Conservation (phyloP, 2,888 invertebrate genomes). For the Koerneria pararmatus region DNA sequence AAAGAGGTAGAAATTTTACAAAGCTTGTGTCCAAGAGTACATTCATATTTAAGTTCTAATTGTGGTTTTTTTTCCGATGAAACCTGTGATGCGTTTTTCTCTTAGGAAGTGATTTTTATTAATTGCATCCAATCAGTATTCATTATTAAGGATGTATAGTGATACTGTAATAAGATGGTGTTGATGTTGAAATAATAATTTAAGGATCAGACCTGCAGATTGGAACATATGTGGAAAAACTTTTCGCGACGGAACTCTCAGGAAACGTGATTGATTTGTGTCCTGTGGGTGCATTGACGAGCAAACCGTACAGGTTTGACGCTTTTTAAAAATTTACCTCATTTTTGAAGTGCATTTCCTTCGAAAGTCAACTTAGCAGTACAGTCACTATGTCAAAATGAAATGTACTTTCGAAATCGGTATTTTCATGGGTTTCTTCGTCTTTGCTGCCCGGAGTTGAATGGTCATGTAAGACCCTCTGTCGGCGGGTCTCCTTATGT, state of each 20-base stretch:
- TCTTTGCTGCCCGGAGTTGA: too few relatives aligned
- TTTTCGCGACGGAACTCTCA: constrained; percentile 91
- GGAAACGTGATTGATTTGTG: constrained; percentile 98
- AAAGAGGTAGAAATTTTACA: neutral
- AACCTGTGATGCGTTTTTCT: neutral
- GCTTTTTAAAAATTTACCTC: neutral
- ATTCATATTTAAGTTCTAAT: neutral
- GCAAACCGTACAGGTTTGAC: constrained; percentile 76
- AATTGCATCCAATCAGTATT: too few relatives aligned
- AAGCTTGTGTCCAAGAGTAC: neutral
- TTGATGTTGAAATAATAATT: constrained; percentile 21
- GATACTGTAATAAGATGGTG: too few relatives aligned
- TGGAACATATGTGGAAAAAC: constrained; percentile 96
- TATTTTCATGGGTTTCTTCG: too few relatives aligned
- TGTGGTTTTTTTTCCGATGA: neutral
- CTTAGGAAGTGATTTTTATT: too few relatives aligned
- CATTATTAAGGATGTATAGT: too few relatives aligned
- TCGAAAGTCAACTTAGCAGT: too few relatives aligned
- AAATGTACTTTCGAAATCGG: too few relatives aligned
- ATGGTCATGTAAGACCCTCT: too few relatives aligned
- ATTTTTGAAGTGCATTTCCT: too few relatives aligned
- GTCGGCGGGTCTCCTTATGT: too few relatives aligned
- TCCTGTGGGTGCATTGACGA: constrained; percentile 95
- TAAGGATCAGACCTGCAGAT: constrained; percentile 93
- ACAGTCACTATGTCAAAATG: too few relatives aligned